A percentile compares a stretch with the other conserved stretches of the same genome.
These are phyloP conservation scores for Ophraella communa DNA, from an alignment of 2,888 invertebrate species.

Conservation along the genomic window DNA sequence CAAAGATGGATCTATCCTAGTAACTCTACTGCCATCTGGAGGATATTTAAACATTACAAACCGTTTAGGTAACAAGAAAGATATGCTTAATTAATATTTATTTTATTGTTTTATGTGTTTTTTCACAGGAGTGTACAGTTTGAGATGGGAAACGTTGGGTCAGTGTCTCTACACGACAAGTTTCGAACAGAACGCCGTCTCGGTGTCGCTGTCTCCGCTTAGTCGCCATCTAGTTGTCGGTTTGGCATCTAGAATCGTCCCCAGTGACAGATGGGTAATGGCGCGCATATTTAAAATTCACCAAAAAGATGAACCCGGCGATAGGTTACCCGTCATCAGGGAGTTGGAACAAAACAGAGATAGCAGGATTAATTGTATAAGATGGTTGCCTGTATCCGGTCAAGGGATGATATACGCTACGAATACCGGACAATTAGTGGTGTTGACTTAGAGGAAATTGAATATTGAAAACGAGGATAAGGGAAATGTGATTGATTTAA, in stretches of 20 bases:
- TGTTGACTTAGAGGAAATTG: slow-evolving; percentile 64
- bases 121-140: slow-evolving; percentile 75
- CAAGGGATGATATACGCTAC: slow-evolving; percentile 87
- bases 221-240: slow-evolving; percentile 82
- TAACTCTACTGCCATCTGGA: slow-evolving; percentile 76
- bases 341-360: slow-evolving; percentile 72
- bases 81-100: not conserved
- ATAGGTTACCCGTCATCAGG: slow-evolving; percentile 64
- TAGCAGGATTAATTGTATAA: slow-evolving; percentile 75
- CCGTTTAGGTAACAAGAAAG: slow-evolving; percentile 68
- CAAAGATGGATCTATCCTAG: slow-evolving; percentile 77
- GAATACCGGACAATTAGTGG: slow-evolving; percentile 80
- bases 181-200: slow-evolving; percentile 81
- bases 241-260: slow-evolving; percentile 71
- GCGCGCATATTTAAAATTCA: slow-evolving; percentile 60
- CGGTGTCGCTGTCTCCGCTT: slow-evolving; percentile 84
- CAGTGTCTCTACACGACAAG: slow-evolving; percentile 80
- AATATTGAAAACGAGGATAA: not conserved
- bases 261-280: slow-evolving; percentile 60
- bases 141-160: slow-evolving; percentile 76
- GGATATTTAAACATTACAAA: slow-evolving; percentile 73
- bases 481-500: not conserved
- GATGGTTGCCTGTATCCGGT: slow-evolving; percentile 84
- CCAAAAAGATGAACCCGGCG: slow-evolving; percentile 52
- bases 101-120: not conserved